Evolutionary conservation across 2,888 invertebrate species (phyloP).

Genomic region (Morinoia aosen): DNA sequence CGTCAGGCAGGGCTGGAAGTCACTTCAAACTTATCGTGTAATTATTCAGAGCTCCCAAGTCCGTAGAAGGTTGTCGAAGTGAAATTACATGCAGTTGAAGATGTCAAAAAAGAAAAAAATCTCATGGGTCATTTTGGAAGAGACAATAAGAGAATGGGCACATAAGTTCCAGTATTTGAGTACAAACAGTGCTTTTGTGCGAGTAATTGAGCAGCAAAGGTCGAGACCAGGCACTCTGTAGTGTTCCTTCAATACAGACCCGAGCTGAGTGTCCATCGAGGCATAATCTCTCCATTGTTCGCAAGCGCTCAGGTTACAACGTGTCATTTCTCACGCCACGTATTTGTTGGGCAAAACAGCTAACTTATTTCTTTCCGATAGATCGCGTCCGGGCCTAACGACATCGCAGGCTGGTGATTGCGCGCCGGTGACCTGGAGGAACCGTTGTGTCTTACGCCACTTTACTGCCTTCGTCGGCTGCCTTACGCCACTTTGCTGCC

Average conservation of each 20-base stretch:
- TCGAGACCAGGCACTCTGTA: background rate
- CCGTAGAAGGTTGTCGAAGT: background rate
- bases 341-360: slow-evolving; percentile 26
- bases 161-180: background rate
- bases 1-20: background rate
- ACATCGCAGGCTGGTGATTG: background rate
- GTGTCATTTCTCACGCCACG: slow-evolving; percentile 31
- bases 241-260: background rate
- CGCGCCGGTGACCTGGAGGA: background rate
- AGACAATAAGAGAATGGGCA: background rate
- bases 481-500: too few relatives aligned
- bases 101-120: background rate
- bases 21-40: background rate
- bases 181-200: background rate
- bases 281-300: slow-evolving; percentile 41
- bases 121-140: background rate
- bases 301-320: background rate
- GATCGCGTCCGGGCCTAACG: background rate
- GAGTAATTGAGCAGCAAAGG: background rate
- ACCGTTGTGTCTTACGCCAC: background rate
- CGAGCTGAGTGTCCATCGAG: background rate
- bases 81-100: background rate
- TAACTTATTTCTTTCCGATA: slow-evolving; percentile 47
- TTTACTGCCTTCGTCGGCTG: background rate
- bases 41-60: background rate